These are phyloP conservation scores for Drosophila putrida DNA, from an alignment of 2,888 invertebrate species.

Conservation along the genomic window DNA sequence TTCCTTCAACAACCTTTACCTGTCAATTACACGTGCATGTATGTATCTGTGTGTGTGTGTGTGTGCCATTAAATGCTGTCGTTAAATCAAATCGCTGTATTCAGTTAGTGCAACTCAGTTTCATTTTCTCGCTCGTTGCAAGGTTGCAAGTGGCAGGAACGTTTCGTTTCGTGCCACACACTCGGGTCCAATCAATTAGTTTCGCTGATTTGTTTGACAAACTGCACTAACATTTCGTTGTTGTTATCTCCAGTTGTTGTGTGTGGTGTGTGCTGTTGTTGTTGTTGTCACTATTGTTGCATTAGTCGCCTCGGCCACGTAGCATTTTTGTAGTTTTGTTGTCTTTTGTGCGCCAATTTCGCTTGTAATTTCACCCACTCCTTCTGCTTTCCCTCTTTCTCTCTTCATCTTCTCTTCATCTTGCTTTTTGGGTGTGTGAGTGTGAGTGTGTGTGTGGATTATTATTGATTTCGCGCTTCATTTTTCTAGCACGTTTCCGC, in stretches of 20 bases:
- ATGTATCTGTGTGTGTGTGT: conserved; percentile 1
- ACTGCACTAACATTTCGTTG: conserved; percentile 46
- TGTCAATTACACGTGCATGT: conserved; percentile 3
- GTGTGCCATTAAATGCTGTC: conserved; percentile 44
- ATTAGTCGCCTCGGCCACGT: conserved; percentile 52
- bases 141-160: conserved; percentile 2
- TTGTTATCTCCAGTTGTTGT: conserved; percentile 11
- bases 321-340: conserved; percentile 51
- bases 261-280: conserved; percentile 19
- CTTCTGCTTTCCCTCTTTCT: conserved; percentile 5
- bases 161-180: conserved; percentile 10
- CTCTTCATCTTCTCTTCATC: background rate
- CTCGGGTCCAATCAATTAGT: conserved; percentile 63
- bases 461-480: conserved; percentile 81
- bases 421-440: conserved; percentile 4
- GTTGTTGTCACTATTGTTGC: conserved; percentile 45
- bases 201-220: conserved; percentile 72
- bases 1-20: background rate
- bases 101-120: conserved; percentile 34
- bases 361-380: conserved; percentile 49
- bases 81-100: conserved; percentile 49
- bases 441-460: conserved; percentile 57
- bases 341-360: conserved; percentile 58
- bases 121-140: conserved; percentile 22
- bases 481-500: conserved; percentile 79